A percentile compares a stretch with the other conserved stretches of the same genome.
Conservation (phyloP, 2,888 invertebrate genomes). For the Nomada goodeniana region DNA sequence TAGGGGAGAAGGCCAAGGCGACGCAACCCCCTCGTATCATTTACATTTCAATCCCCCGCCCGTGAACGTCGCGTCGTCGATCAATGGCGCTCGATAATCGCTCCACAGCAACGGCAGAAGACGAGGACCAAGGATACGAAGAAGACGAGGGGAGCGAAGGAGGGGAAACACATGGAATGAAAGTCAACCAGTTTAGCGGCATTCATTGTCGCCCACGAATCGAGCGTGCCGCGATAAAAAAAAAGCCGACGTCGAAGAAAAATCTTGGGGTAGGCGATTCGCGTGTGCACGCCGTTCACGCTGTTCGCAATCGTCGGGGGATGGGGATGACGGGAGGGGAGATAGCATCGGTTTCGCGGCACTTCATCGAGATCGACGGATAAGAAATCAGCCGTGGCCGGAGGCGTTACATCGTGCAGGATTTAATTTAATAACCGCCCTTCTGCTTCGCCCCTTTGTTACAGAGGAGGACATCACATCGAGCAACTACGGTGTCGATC, state of each 20-base stretch:
- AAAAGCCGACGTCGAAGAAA: neutral
- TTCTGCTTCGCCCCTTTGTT: slow-evolving; percentile 54
- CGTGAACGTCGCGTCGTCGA: slow-evolving; percentile 11
- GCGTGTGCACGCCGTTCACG: neutral
- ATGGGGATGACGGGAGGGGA: neutral
- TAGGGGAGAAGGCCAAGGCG: neutral
- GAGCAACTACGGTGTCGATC: slow-evolving; percentile 79
- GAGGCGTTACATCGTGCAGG: neutral
- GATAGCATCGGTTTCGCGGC: slow-evolving; percentile 26
- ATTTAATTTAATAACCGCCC: slow-evolving; percentile 28
- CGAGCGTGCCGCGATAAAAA: neutral
- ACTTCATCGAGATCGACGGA: neutral
- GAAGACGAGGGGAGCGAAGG: neutral
- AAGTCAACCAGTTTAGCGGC: slow-evolving; percentile 12
- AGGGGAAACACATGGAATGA: neutral
- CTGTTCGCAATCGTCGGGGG: slow-evolving; percentile 9
- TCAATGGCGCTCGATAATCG: slow-evolving; percentile 3
- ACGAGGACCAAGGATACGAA: neutral
- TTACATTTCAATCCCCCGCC: slow-evolving; percentile 8
- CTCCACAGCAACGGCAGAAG: neutral
- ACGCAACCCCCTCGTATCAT: slow-evolving; percentile 3
- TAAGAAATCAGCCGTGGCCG: neutral
- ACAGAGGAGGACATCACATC: slow-evolving; percentile 80
- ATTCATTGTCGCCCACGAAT: slow-evolving; percentile 16
- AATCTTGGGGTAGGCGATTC: neutral